Base-by-base conservation (phyloP, 1,140 invertebrate species). In the Coenobita brevimanus region DNA sequence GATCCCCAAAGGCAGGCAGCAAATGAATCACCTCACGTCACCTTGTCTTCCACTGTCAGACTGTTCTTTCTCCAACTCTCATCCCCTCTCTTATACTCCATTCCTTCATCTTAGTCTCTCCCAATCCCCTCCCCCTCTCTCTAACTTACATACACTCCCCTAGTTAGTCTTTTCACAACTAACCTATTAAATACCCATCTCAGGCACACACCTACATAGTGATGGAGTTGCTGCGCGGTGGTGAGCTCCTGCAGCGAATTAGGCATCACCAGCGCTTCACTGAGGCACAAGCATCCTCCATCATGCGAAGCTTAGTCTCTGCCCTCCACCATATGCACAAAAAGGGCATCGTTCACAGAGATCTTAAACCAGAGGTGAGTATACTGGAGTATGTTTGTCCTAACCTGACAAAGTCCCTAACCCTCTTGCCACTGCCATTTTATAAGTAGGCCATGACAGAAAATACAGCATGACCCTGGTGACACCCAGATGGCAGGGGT, bases 301-400 rank as follows among this genome's bases (percentile, higher is more conserved):
- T 97, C 50, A 95, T 97, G 94, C 92, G 93, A 38, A 96, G 97
- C 91, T 93, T 98, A 41, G 95, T 97, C 0, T 94, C 95, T 3
- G 97, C 97, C 54, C 95, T 98, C 4, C 93, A 94, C 67, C 97
- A 95, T 92, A 96, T 98, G 94, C 97, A 98, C 93, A 93, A 93
- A 27, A 93, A 94, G 82, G 95, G 95, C 13, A 95, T 98, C 54
- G 97, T 97, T 41, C 97, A 98, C 93, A 93, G 97, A 69, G 97
- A 98, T 92, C 94, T 98, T 2, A 98, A 98, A 92, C 97, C 97
- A 3, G 97, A 98, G 93, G 95, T 95, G 92, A 91, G 89, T n/a
- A 15, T 13, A 76, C 33, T 67, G 36, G 27, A 21, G 33, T 64
- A 33, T 17, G 24, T 24, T 21, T 30, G n/a, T n/a, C n/a, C n/a